Evolutionary conservation across 2,113 vertebrate species (phyloP).

Genomic region (Pao palembangensis): DNA sequence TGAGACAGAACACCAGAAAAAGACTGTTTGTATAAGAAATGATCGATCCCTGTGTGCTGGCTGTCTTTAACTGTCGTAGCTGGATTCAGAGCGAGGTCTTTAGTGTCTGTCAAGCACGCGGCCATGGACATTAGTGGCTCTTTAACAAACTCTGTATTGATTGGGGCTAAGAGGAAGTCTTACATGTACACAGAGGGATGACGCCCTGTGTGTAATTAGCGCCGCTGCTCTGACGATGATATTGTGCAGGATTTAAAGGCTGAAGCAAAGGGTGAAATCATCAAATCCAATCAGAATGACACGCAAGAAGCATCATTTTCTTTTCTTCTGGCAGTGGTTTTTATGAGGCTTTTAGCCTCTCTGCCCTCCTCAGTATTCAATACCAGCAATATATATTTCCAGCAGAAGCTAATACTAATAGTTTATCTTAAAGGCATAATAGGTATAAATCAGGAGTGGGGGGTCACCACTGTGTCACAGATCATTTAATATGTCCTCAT

Average conservation of each 20-base stretch:
- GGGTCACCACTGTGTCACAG: conserved; percentile 39
- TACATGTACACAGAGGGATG: conserved; percentile 53
- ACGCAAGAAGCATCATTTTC: no score
- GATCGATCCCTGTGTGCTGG: conserved; percentile 63
- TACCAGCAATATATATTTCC: conserved; percentile 13
- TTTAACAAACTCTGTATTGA: conserved; percentile 75
- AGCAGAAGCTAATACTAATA: conserved; percentile 41
- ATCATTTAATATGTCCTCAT: conserved; percentile 48
- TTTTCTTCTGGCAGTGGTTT: conserved; percentile 11
- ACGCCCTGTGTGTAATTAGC: conserved; percentile 67
- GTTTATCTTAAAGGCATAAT: conserved; percentile 60
- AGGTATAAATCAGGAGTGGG: conserved; percentile 46
- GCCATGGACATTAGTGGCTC: conserved; percentile 64
- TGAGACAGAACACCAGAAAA: conserved; percentile 32
- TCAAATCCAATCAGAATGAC: conserved; percentile 12
- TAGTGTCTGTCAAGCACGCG: conserved; percentile 65
- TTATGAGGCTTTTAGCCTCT: conserved; percentile 54
- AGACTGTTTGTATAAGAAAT: conserved; percentile 31
- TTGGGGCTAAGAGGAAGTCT: conserved; percentile 53
- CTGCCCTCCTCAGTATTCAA: conserved; percentile 23
- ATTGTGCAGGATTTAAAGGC: conserved; percentile 15
- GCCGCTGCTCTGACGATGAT: conserved; percentile 36
- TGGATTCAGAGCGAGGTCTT: conserved; percentile 57
- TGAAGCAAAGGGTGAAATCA: conserved; percentile 4
- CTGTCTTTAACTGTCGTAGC: conserved; percentile 64